Percentiles rank a stretch among this genome's conserved stretches.
phyloP scores from a whole-genome alignment of 1,140 invertebrate genomes.

The Doryteuthis pealeii region DNA sequence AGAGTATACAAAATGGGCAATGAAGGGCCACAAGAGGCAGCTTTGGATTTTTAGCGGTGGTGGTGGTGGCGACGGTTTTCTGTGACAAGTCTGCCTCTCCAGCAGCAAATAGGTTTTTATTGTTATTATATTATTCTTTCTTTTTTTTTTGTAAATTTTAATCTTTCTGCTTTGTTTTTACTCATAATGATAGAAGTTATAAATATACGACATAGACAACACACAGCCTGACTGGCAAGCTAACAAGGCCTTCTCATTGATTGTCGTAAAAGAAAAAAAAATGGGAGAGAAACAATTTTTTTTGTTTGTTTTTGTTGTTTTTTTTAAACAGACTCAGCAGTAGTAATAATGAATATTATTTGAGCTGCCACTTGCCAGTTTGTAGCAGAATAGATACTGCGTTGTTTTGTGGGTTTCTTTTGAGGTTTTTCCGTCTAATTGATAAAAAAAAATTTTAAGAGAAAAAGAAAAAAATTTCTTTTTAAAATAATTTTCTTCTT shows the following conservation, averaged over 20 bases:
- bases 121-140: too few species aligned
- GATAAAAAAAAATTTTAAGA: neutral
- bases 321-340: neutral
- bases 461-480: too few species aligned
- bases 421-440: neutral
- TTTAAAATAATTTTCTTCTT: too few species aligned
- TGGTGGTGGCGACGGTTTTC: too few species aligned
- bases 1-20: too few species aligned
- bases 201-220: neutral
- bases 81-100: too few species aligned
- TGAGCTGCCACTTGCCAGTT: constrained; percentile 8
- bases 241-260: constrained; percentile 7
- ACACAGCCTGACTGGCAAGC: constrained; percentile 3
- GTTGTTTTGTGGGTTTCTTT: neutral
- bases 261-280: constrained; percentile 1
- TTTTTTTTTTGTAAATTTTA: too few species aligned
- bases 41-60: too few species aligned
- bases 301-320: neutral
- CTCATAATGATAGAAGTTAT: too few species aligned
- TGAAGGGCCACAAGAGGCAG: too few species aligned
- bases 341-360: neutral
- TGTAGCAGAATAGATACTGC: constrained; percentile 8
- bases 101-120: too few species aligned
- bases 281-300: neutral
- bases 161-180: too few species aligned